phyloP scores from a whole-genome alignment of 2,113 vertebrate species.

The Reinhardtius hippoglossoides region DNA sequence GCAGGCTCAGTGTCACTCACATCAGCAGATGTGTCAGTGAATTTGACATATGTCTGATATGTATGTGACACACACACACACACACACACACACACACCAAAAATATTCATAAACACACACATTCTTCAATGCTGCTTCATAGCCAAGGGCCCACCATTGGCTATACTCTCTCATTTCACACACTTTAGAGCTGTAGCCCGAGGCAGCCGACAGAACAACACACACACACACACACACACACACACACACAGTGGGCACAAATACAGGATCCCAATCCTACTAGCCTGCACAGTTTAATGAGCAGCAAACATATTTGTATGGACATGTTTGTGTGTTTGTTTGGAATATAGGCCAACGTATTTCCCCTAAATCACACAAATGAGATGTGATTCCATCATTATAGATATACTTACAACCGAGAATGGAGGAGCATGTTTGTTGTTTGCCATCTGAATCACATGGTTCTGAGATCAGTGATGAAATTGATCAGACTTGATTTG shows the following conservation, averaged over 20 bases:
- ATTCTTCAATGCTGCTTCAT: slow-evolving; percentile 25
- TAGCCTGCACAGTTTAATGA: slow-evolving; percentile 42
- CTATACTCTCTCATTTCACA: slow-evolving; percentile 71
- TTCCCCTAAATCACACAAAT: slow-evolving; percentile 53
- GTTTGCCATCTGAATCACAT: slow-evolving; percentile 16
- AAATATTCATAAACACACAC: slow-evolving; percentile 13
- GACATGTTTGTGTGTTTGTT: slow-evolving; percentile 59
- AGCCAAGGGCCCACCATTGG: slow-evolving; percentile 61
- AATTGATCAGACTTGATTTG: not conserved
- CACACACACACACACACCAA: slow-evolving; percentile 38
- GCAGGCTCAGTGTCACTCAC: slow-evolving; percentile 66
- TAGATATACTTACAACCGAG: not conserved
- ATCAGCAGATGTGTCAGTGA: slow-evolving; percentile 72
- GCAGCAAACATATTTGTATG: slow-evolving; percentile 20
- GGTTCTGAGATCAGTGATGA: not conserved
- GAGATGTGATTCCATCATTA: slow-evolving; percentile 47
- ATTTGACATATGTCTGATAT: slow-evolving; percentile 70
- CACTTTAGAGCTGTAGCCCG: slow-evolving; percentile 69
- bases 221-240: slow-evolving; percentile 43
- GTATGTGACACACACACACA: slow-evolving; percentile 52
- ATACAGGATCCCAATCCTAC: slow-evolving; percentile 34
- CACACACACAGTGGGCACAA: slow-evolving; percentile 25
- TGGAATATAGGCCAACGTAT: slow-evolving; percentile 49
- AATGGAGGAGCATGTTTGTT: slow-evolving; percentile 19
- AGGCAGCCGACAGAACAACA: slow-evolving; percentile 44